Evolutionary conservation across 1,140 invertebrate genomes (phyloP).

Genomic region (Helicoverpa armigera): DNA sequence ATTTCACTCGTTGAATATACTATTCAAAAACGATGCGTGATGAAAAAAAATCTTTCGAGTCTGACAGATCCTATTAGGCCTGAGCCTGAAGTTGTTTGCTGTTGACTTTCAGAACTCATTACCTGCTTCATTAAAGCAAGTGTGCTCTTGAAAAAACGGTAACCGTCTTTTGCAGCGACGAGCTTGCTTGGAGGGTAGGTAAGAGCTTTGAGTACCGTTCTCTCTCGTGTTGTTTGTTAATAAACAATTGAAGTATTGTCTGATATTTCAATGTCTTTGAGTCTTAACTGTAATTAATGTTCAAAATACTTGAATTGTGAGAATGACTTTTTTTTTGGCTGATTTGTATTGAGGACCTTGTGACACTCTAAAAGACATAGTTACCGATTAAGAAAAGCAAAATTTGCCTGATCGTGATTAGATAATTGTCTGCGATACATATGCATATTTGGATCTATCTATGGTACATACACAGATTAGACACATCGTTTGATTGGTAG

Average conservation of each 20-base stretch:
- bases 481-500: too few relatives aligned
- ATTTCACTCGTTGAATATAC: constrained; percentile 30
- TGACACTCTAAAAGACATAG: too few relatives aligned
- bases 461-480: too few relatives aligned
- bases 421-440: too few relatives aligned
- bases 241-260: constrained; percentile 36
- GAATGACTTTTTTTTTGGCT: too few relatives aligned
- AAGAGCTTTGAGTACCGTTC: constrained; percentile 13
- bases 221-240: constrained; percentile 28
- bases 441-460: too few relatives aligned
- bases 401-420: too few relatives aligned
- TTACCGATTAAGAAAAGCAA: too few relatives aligned
- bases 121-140: constrained; percentile 78
- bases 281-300: constrained; percentile 13
- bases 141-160: constrained; percentile 61
- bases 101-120: constrained; percentile 70
- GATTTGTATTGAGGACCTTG: too few relatives aligned
- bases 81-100: constrained; percentile 60
- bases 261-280: constrained; percentile 5
- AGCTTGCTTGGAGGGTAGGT: background rate
- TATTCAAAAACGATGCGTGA: constrained; percentile 40
- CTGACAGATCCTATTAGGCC: constrained; percentile 38
- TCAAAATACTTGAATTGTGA: background rate
- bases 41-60: constrained; percentile 11
- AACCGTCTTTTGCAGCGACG: constrained; percentile 43